Evolutionary conservation across 2,113 vertebrate species (phyloP).

Genomic region (Odocoileus virginianus): DNA sequence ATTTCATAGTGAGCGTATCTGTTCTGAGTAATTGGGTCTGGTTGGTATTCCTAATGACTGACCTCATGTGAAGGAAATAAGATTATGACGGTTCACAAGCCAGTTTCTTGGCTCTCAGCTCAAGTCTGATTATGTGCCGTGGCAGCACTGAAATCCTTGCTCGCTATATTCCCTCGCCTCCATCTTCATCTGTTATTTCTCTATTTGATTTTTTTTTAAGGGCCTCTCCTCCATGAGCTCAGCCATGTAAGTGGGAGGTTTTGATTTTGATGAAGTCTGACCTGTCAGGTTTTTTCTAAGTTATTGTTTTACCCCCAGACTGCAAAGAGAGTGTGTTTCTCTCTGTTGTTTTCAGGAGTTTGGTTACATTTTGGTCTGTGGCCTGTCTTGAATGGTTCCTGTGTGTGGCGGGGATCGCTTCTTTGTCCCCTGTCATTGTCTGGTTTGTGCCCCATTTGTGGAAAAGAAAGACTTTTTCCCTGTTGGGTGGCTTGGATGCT

Average conservation of each 20-base stretch:
- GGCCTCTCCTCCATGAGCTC: not conserved
- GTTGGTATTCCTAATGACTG: not conserved
- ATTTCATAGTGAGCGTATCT: not conserved
- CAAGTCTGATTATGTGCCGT: not conserved
- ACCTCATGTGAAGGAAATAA: not conserved
- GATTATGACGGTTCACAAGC: not conserved
- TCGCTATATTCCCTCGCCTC: not conserved
- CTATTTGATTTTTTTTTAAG: not conserved
- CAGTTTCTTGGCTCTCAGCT: not conserved
- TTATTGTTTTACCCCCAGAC: not conserved
- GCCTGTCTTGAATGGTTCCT: no score
- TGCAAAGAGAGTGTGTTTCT: not conserved
- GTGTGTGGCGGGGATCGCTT: fast-evolving
- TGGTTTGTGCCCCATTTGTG: no score
- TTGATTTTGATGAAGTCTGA: not conserved
- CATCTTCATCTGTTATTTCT: not conserved
- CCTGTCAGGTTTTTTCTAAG: not conserved
- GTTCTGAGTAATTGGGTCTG: not conserved
- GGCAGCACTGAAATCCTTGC: not conserved
- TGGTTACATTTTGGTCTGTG: not conserved
- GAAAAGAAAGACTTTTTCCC: not conserved
- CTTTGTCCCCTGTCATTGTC: not conserved
- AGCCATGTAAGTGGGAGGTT: not conserved
- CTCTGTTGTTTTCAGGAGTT: not conserved
- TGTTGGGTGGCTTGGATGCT: no score